These are phyloP conservation scores for Drosophila truncata DNA, from an alignment of 1,140 invertebrate genomes.

Conservation along the genomic window DNA sequence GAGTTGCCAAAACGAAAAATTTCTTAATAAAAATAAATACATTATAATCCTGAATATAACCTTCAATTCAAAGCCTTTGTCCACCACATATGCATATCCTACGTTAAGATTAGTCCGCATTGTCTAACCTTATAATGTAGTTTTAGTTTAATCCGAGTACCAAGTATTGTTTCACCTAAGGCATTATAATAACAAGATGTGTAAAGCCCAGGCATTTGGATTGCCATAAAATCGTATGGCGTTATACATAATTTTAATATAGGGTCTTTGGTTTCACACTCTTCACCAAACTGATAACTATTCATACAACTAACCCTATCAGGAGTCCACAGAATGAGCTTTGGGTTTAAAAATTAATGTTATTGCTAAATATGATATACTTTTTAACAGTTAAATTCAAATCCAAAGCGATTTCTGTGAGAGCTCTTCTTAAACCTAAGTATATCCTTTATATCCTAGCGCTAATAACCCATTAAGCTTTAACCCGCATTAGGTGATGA, in stretches of 20 bases:
- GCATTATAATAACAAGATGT: not conserved
- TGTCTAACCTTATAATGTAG: constrained; percentile 40
- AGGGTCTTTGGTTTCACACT: constrained; percentile 1
- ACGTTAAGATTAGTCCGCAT: constrained; percentile 55
- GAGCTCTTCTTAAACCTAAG: constrained; percentile 5
- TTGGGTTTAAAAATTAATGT: not conserved
- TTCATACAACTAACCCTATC: constrained; percentile 22
- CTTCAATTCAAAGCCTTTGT: constrained; percentile 25
- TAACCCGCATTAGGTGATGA: constrained; percentile 45
- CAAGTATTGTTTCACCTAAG: constrained; percentile 26
- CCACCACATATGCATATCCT: constrained; percentile 52
- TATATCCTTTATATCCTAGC: constrained; percentile 26
- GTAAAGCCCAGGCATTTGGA: not conserved
- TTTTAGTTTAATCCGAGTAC: constrained; percentile 39
- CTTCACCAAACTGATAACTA: constrained; percentile 23
- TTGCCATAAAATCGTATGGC: not conserved
- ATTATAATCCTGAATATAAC: constrained; percentile 14
- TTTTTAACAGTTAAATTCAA: not conserved
- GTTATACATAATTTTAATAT: not conserved
- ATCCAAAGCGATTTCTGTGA: not conserved
- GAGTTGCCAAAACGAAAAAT: constrained; percentile 25
- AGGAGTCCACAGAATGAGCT: not conserved
- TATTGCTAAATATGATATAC: not conserved
- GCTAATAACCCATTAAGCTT: constrained; percentile 50
- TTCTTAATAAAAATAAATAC: constrained; percentile 32